These are phyloP conservation scores for Drosophila guanche DNA, from an alignment of 1,140 invertebrate species.

Conservation along the genomic window DNA sequence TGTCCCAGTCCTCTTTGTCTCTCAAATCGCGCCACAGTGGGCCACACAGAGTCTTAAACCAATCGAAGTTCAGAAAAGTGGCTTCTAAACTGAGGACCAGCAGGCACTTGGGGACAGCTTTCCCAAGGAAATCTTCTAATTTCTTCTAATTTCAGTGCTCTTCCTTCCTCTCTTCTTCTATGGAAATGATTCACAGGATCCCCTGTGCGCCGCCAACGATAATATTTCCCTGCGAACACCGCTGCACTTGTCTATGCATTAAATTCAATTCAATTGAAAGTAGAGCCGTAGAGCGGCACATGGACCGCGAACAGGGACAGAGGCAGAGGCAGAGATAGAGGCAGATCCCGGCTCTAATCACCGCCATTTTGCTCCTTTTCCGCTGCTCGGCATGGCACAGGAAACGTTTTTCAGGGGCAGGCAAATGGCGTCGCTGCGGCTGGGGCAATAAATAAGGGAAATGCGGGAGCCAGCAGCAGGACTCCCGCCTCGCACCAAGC, in stretches of 20 bases:
- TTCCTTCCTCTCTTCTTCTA: neutral
- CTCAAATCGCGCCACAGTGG: slow-evolving; percentile 4
- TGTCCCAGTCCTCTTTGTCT: slow-evolving; percentile 14
- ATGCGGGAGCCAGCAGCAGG: slow-evolving; percentile 30
- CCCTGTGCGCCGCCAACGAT: slow-evolving; percentile 18
- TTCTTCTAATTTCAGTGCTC: no score
- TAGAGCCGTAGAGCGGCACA: slow-evolving; percentile 10
- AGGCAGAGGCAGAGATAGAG: neutral
- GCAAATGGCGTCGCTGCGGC: slow-evolving; percentile 49
- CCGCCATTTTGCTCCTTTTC: slow-evolving; percentile 54
- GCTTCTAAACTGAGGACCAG: no score
- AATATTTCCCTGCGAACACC: neutral
- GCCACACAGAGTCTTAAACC: no score
- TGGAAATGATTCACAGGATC: neutral
- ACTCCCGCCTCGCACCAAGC: neutral
- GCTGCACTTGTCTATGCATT: slow-evolving; percentile 28
- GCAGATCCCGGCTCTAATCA: slow-evolving; percentile 48
- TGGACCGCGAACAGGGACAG: neutral
- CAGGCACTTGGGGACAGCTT: no score
- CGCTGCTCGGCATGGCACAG: slow-evolving; percentile 1
- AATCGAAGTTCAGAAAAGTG: no score
- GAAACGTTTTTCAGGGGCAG: slow-evolving; percentile 9
- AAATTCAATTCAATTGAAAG: slow-evolving; percentile 68
- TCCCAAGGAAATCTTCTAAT: no score
- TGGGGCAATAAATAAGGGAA: slow-evolving; percentile 57